Evolutionary conservation across 2,888 invertebrate genomes (phyloP).

Genomic region (Mimachlamys varia): DNA sequence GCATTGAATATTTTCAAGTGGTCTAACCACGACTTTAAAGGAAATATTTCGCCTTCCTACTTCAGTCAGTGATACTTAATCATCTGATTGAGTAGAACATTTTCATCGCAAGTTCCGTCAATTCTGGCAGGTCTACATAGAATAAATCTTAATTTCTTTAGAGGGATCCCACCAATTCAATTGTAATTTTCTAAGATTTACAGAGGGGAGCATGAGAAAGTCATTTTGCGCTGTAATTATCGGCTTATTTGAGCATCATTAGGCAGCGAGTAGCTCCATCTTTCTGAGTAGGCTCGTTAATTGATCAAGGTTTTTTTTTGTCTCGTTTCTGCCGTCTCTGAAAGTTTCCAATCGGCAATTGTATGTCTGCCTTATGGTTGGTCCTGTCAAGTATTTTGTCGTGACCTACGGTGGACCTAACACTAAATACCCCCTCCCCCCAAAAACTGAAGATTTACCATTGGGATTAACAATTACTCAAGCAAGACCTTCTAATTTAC

Average conservation of each 20-base stretch:
- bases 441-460: neutral
- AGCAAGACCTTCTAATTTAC: neutral
- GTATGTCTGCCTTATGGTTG: neutral
- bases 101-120: neutral
- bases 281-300: conserved; percentile 20
- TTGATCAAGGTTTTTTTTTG: conserved; percentile 16
- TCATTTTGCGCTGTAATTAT: conserved; percentile 34
- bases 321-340: conserved; percentile 24
- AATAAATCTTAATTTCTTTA: conserved; percentile 36
- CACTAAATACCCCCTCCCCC: neutral
- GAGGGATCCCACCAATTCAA: conserved; percentile 16
- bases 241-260: conserved; percentile 28
- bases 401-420: neutral
- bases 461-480: neutral
- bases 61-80: neutral
- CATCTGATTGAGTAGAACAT: neutral
- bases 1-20: conserved; percentile 1
- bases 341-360: conserved; percentile 11
- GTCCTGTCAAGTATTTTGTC: neutral
- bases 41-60: neutral
- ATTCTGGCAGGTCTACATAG: conserved; percentile 1
- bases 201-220: neutral
- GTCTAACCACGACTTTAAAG: neutral
- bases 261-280: conserved; percentile 1
- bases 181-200: conserved; percentile 36